A percentile compares a stretch with the other conserved stretches of the same genome.
phyloP scores from a whole-genome alignment of 37 sponge, comb jelly and placozoan species.

The Beroe forskalii region DNA sequence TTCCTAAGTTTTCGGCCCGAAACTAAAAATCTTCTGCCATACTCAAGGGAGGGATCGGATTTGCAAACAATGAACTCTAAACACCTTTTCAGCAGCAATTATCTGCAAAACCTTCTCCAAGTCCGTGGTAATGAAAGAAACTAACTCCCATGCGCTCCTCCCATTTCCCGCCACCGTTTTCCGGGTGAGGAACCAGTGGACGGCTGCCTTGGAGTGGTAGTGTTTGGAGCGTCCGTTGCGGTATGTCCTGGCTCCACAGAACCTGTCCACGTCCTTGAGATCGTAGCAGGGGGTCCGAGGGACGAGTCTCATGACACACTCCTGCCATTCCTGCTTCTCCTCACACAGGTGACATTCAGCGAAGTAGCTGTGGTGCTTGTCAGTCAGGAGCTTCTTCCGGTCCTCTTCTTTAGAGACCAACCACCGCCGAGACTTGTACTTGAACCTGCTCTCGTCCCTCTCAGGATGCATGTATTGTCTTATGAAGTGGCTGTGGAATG shows the following conservation, averaged over 20 bases:
- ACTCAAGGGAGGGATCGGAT: neutral
- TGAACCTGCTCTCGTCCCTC: no score
- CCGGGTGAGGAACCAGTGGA: slow-evolving; percentile 12
- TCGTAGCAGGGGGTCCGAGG: slow-evolving; percentile 38
- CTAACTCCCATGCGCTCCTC: neutral
- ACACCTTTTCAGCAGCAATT: neutral
- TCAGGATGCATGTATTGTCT: neutral
- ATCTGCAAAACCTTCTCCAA: neutral
- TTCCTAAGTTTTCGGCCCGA: no score
- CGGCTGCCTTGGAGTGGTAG: neutral
- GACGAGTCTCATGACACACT: neutral
- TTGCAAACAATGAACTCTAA: neutral
- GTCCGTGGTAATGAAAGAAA: neutral
- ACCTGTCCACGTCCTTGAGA: neutral
- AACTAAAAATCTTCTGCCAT: no score
- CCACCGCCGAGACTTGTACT: neutral
- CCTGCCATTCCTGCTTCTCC: neutral
- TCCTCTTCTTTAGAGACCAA: neutral
- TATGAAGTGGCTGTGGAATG: neutral
- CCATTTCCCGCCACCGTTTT: neutral
- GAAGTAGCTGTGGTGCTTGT: neutral
- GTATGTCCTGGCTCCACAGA: neutral
- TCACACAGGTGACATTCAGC: slow-evolving; percentile 1
- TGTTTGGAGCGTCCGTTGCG: neutral
- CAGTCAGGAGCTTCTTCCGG: neutral